Evolutionary conservation across 1,140 invertebrate genomes (phyloP).

Genomic region (Sinonovacula constricta): DNA sequence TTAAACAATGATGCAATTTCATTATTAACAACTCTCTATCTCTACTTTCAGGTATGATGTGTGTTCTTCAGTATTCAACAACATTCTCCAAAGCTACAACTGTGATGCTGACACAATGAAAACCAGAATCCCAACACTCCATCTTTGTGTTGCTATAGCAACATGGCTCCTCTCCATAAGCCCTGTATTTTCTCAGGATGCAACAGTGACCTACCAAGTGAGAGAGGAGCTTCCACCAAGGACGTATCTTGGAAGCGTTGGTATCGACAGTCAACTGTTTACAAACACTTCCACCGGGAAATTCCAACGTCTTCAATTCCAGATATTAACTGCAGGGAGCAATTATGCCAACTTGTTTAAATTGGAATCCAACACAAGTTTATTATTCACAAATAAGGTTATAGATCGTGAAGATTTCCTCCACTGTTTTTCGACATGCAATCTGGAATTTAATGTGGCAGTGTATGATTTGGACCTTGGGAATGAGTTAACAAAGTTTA

Average conservation of each 20-base stretch:
- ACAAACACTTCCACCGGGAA: slow-evolving; percentile 17
- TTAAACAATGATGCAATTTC: too few species aligned
- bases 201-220: slow-evolving; percentile 48
- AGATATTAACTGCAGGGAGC: slow-evolving; percentile 35
- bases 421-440: slow-evolving; percentile 30
- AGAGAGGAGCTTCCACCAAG: slow-evolving; percentile 41
- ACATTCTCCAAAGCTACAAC: slow-evolving; percentile 10
- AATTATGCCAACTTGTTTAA: slow-evolving; percentile 81
- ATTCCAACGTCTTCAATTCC: slow-evolving; percentile 48
- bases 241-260: slow-evolving; percentile 57
- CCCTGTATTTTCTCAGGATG: slow-evolving; percentile 21
- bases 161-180: not conserved
- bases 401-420: slow-evolving; percentile 63
- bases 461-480: slow-evolving; percentile 49
- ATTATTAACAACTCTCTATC: not conserved
- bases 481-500: slow-evolving; percentile 51
- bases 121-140: not conserved
- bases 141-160: not conserved
- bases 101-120: not conserved
- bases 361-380: slow-evolving; percentile 93
- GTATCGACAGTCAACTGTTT: slow-evolving; percentile 43
- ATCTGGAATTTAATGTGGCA: slow-evolving; percentile 45
- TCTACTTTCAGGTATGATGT: not conserved
- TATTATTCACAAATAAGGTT: slow-evolving; percentile 82
- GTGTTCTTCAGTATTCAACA: not conserved